Percentiles rank a stretch among this genome's conserved stretches.
phyloP scores from a whole-genome alignment of 2,888 invertebrate species.

The Sarcophaga rosellei region DNA sequence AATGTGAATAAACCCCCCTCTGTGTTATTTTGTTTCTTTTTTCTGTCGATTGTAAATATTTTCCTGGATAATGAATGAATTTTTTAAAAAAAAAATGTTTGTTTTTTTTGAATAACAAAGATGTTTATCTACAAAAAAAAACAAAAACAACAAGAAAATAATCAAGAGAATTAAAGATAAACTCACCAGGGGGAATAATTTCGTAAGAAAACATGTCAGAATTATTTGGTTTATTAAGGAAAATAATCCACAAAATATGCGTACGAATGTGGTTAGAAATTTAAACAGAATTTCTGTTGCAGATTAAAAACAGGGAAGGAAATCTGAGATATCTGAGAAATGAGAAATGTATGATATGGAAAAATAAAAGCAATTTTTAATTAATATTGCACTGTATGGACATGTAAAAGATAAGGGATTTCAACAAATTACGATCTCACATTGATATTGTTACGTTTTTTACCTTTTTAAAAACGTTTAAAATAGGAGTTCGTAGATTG shows the following conservation, averaged over 20 bases:
- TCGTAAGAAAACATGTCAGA: not conserved
- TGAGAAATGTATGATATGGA: no score
- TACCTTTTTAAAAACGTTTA: no score
- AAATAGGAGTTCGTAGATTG: no score
- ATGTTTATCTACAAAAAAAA: not conserved
- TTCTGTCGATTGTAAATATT: constrained; percentile 21
- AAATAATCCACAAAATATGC: not conserved
- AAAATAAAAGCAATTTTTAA: no score
- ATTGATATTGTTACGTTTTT: no score
- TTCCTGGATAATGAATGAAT: constrained; percentile 10
- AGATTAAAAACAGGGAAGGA: no score
- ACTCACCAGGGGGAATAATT: not conserved
- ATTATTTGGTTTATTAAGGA: not conserved
- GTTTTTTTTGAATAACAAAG: not conserved
- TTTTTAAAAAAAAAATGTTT: not conserved
- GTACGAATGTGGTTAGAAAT: not conserved
- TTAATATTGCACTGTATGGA: no score
- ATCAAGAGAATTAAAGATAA: not conserved
- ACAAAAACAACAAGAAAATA: not conserved
- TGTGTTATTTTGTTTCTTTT: not conserved
- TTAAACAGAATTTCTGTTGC: not conserved
- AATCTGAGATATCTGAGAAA: no score
- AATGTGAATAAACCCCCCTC: constrained; percentile 40
- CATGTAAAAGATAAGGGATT: no score
- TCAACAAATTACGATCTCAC: no score